Conservation (phyloP, 1,140 invertebrate species). For the Epicauta chinensis region DNA sequence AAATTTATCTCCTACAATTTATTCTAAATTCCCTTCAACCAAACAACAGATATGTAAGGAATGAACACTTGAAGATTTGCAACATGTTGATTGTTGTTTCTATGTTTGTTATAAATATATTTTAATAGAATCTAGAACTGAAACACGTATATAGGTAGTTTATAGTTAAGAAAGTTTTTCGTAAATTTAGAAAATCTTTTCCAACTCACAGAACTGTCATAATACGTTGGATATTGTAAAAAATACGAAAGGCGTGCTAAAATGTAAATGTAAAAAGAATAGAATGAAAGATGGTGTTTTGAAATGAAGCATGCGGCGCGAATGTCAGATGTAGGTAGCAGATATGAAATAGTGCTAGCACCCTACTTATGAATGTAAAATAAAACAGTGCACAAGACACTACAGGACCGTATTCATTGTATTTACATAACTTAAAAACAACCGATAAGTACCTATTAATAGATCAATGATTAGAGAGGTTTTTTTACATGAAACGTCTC, state of each 20-base stretch:
- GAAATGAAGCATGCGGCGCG: conserved; percentile 37
- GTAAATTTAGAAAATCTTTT: conserved; percentile 20
- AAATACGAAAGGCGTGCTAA: conserved; percentile 28
- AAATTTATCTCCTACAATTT: too few relatives aligned
- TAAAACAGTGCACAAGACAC: conserved; percentile 28
- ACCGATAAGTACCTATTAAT: background rate
- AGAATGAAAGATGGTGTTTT: conserved; percentile 39
- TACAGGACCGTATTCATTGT: too few relatives aligned
- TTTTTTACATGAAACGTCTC: too few relatives aligned
- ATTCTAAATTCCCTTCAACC: too few relatives aligned
- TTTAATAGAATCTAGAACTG: too few relatives aligned
- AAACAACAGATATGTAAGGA: too few relatives aligned
- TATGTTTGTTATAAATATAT: too few relatives aligned
- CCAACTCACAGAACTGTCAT: conserved; percentile 10
- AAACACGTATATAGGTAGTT: too few relatives aligned
- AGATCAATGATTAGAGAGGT: too few relatives aligned
- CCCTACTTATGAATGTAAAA: conserved; percentile 39
- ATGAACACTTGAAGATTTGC: too few relatives aligned
- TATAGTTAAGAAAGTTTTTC: conserved; percentile 12
- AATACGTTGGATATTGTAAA: conserved; percentile 16
- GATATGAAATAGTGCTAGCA: conserved; percentile 36
- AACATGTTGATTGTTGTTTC: too few relatives aligned
- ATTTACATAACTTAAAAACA: background rate
- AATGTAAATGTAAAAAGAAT: conserved; percentile 37
- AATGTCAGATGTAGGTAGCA: conserved; percentile 34